Evolutionary conservation across 1,140 invertebrate species (phyloP).

Genomic region (Archivesica marissinica): DNA sequence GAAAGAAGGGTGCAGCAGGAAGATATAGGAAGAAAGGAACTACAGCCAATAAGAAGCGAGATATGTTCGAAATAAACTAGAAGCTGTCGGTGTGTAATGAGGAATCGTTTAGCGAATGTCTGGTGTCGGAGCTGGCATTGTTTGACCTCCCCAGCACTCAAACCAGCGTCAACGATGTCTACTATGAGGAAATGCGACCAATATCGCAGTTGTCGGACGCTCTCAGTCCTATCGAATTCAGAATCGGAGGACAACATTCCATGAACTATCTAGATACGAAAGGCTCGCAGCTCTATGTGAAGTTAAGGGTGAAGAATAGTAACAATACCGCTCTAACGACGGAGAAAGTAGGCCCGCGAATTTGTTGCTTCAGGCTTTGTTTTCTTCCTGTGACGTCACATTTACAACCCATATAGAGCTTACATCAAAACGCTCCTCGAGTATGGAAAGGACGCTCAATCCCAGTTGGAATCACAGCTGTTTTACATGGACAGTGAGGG

Average conservation of each 20-base stretch:
- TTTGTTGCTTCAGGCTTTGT: conserved; percentile 54
- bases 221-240: conserved; percentile 6
- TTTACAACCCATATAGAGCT: conserved; percentile 55
- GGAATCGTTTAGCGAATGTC: background rate
- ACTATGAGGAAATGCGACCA: conserved; percentile 3
- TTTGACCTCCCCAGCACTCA: conserved; percentile 13
- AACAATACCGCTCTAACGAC: conserved; percentile 30
- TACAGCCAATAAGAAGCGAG: no score
- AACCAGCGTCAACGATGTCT: conserved; percentile 21
- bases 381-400: conserved; percentile 56
- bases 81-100: background rate
- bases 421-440: conserved; percentile 44
- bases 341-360: conserved; percentile 53
- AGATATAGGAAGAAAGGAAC: background rate
- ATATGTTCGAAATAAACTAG: conserved; percentile 11
- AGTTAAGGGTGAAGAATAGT: conserved; percentile 39
- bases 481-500: conserved; percentile 24
- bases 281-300: conserved; percentile 38
- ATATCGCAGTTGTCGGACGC: background rate
- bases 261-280: conserved; percentile 61
- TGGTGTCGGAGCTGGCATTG: background rate
- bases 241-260: conserved; percentile 19
- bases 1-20: background rate
- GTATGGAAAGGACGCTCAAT: conserved; percentile 53
- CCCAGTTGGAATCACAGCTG: conserved; percentile 40